These are phyloP conservation scores for Trichopoda pennipes DNA, from an alignment of 2,888 invertebrate species.

Conservation along the genomic window DNA sequence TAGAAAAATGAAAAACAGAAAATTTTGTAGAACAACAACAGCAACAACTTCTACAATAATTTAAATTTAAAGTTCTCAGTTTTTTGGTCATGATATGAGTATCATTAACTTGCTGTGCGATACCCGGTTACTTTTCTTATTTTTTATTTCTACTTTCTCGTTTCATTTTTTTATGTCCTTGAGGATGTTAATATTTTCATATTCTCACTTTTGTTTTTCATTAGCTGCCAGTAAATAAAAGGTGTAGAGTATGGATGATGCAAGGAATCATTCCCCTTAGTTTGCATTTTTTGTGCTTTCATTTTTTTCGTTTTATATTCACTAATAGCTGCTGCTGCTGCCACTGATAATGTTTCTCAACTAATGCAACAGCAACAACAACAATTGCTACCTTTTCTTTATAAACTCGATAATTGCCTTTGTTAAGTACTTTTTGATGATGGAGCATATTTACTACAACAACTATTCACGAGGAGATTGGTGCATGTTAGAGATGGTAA, in stretches of 20 bases:
- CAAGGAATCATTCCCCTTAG: constrained; percentile 43
- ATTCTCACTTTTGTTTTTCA: constrained; percentile 10
- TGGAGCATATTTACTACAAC: constrained; percentile 69
- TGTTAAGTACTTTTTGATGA: constrained; percentile 74
- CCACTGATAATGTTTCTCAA: constrained; percentile 1
- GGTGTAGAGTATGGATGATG: constrained; percentile 39
- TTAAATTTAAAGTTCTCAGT: constrained; percentile 47
- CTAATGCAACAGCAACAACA: not conserved
- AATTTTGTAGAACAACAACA: constrained; percentile 42
- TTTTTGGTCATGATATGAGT: not conserved
- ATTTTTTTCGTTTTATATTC: constrained; percentile 43
- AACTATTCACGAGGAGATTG: constrained; percentile 19
- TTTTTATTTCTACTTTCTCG: constrained; percentile 27
- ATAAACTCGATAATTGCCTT: constrained; percentile 75
- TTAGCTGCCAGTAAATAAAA: constrained; percentile 6
- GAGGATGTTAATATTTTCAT: constrained; percentile 47
- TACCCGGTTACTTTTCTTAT: constrained; percentile 7
- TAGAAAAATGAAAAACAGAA: constrained; percentile 14
- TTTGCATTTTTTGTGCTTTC: constrained; percentile 26
- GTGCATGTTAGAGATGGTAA: not conserved
- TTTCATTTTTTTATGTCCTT: constrained; percentile 34
- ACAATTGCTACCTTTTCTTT: constrained; percentile 70
- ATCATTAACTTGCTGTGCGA: constrained; percentile 32
- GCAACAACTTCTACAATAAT: constrained; percentile 12
- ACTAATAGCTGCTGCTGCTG: constrained; percentile 25